phyloP scores from a whole-genome alignment of 2,888 invertebrate genomes.

The Cosmopolites sordidus region DNA sequence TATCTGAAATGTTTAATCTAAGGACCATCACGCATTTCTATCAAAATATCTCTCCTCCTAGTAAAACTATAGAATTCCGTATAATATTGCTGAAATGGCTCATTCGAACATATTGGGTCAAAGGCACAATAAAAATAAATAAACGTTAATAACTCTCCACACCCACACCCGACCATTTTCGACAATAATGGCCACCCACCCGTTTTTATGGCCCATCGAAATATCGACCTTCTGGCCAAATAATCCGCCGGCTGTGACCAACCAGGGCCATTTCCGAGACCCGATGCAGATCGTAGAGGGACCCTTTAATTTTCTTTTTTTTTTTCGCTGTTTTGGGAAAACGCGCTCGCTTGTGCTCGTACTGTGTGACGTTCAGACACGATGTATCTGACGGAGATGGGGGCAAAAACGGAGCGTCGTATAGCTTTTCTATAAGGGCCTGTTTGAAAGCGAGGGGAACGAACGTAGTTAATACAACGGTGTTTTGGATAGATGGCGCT shows the following conservation, averaged over 20 bases:
- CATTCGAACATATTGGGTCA: too few species aligned
- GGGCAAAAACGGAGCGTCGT: conserved; percentile 2
- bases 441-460: conserved; percentile 18
- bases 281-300: conserved; percentile 7
- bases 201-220: conserved; percentile 23
- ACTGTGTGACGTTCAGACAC: too few species aligned
- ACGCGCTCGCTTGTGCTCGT: not conserved
- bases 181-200: conserved; percentile 23
- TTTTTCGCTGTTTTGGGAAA: conserved; percentile 13
- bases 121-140: conserved; percentile 1
- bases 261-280: conserved; percentile 17
- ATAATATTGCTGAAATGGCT: too few species aligned
- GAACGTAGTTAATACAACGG: conserved; percentile 16
- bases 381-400: not conserved
- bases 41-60: too few species aligned
- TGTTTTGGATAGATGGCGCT: conserved; percentile 22
- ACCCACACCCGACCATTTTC: conserved; percentile 25
- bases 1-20: too few species aligned
- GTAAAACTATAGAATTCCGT: too few species aligned
- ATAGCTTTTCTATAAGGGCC: not conserved
- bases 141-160: conserved; percentile 11
- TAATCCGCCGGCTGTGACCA: conserved; percentile 21
- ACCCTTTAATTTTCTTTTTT: conserved; percentile 22
- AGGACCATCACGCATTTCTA: too few species aligned
- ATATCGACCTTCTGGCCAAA: conserved; percentile 27